Evolutionary conservation across 2,797 vertebrate genomes (phyloP).

Genomic region (Sciurus carolinensis): DNA sequence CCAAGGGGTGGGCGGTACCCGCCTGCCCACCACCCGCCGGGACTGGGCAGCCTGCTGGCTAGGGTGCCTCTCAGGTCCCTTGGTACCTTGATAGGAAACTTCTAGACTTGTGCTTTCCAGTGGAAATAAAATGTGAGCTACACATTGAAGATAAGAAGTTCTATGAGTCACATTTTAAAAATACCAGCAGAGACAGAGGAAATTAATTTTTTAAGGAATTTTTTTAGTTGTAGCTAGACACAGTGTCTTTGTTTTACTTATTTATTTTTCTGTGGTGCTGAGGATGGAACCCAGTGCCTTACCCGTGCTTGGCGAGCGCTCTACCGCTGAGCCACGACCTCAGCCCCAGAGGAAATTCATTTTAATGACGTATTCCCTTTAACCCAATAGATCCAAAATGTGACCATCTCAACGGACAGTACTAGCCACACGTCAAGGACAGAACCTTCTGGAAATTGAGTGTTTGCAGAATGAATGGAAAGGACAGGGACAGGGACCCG

Average conservation of each 20-base stretch:
- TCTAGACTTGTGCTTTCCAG: background rate
- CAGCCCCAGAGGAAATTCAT: too few relatives aligned
- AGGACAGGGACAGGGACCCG: background rate
- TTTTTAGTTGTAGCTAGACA: too few relatives aligned
- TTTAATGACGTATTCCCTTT: background rate
- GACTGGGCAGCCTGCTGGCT: accelerated
- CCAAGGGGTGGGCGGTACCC: accelerated
- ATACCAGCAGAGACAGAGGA: constrained; percentile 5
- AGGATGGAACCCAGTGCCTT: too few relatives aligned
- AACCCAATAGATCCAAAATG: background rate
- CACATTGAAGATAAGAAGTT: background rate
- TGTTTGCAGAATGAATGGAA: background rate
- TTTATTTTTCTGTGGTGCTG: too few relatives aligned
- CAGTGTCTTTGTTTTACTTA: too few relatives aligned
- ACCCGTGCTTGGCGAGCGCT: too few relatives aligned
- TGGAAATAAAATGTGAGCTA: background rate
- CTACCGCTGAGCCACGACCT: too few relatives aligned
- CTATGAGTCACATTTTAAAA: background rate
- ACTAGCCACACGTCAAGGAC: background rate
- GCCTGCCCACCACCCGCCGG: background rate
- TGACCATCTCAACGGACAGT: background rate
- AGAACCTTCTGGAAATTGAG: background rate
- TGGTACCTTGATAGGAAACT: accelerated
- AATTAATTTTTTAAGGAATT: background rate
- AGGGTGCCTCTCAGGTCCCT: background rate